Evolutionary conservation across 2,888 invertebrate species (phyloP).

Genomic region (Pollenia labialis): DNA sequence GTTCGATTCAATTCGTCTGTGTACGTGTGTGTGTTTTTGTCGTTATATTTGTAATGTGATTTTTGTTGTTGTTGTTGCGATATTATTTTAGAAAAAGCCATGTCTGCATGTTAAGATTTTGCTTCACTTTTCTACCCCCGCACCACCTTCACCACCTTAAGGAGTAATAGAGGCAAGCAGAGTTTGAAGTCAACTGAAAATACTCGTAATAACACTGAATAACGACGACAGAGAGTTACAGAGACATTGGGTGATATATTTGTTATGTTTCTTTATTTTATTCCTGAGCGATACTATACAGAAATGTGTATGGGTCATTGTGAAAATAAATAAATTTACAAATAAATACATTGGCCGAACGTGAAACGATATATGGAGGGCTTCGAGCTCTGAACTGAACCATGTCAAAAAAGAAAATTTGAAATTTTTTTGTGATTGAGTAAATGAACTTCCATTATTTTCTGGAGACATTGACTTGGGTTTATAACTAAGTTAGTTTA

Average conservation of each 20-base stretch:
- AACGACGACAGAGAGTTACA: constrained; percentile 47
- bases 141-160: constrained; percentile 7
- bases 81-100: constrained; percentile 56
- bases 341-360: no score
- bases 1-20: constrained; percentile 51
- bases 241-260: constrained; percentile 60
- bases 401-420: no score
- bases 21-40: constrained; percentile 22
- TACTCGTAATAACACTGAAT: constrained; percentile 22
- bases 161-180: constrained; percentile 32
- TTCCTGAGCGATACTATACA: constrained; percentile 5
- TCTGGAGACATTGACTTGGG: no score
- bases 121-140: constrained; percentile 43
- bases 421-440: no score
- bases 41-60: not conserved
- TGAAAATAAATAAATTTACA: not conserved
- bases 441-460: no score
- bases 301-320: constrained; percentile 48
- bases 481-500: no score
- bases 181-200: constrained; percentile 39
- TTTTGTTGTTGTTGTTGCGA: constrained; percentile 33
- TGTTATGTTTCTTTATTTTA: constrained; percentile 60
- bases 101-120: constrained; percentile 37
- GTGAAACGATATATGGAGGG: no score
- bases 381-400: no score